A percentile compares a stretch with the other conserved stretches of the same genome.
Evolutionary conservation across 1,140 invertebrate genomes (phyloP).

Genomic region (Parasteatoda tepidariorum): DNA sequence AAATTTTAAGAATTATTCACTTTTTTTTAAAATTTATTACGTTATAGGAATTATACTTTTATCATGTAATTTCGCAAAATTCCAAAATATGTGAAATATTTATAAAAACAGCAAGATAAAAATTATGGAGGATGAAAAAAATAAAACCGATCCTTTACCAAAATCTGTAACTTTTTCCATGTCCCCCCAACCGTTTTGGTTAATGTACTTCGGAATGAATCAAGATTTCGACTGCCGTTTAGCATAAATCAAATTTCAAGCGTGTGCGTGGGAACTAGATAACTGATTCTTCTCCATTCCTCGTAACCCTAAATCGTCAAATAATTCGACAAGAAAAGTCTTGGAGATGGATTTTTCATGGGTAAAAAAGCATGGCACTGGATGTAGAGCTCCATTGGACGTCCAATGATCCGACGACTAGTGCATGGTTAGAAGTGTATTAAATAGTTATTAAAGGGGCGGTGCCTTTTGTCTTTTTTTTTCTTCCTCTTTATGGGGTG

Average conservation of each 20-base stretch:
- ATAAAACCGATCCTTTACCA: neutral
- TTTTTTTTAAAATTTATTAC: too few relatives aligned
- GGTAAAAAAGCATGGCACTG: neutral
- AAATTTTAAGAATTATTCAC: too few relatives aligned
- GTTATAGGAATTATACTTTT: too few relatives aligned
- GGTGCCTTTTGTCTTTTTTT: neutral
- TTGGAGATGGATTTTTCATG: conserved; percentile 50
- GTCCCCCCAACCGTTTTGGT: conserved; percentile 32
- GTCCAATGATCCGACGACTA: conserved; percentile 37
- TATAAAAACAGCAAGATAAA: neutral
- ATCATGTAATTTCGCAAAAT: too few relatives aligned
- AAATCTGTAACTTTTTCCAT: neutral
- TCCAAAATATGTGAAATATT: too few relatives aligned
- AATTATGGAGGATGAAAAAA: neutral
- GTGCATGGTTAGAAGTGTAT: conserved; percentile 56
- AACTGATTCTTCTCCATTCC: neutral
- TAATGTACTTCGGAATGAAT: conserved; percentile 53
- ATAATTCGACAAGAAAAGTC: conserved; percentile 29
- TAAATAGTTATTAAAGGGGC: conserved; percentile 57
- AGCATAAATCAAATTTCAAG: conserved; percentile 51
- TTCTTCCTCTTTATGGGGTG: neutral
- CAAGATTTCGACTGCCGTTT: conserved; percentile 55
- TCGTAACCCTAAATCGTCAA: conserved; percentile 21
- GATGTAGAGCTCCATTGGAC: conserved; percentile 33
- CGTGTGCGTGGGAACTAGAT: conserved; percentile 41